phyloP scores from a whole-genome alignment of 2,797 vertebrate species.

The Poeciliopsis gracilis region DNA sequence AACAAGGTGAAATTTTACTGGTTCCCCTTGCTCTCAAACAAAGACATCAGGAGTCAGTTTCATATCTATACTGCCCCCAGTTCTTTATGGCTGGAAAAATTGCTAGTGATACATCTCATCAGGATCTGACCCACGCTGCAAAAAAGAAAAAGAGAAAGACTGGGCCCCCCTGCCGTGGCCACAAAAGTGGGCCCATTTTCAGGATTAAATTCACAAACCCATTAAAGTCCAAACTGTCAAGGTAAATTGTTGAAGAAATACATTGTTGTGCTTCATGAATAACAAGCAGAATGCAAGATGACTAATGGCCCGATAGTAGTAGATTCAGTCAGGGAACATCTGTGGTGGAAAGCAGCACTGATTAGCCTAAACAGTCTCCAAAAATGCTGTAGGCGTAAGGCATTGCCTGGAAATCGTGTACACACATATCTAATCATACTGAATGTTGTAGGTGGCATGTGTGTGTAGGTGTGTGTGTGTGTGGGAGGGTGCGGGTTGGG shows the following conservation, averaged over 20 bases:
- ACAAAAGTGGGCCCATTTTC: slow-evolving; percentile 44
- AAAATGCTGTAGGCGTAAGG: slow-evolving; percentile 35
- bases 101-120: slow-evolving; percentile 50
- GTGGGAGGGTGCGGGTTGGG: no score
- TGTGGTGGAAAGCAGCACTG: slow-evolving; percentile 51
- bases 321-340: slow-evolving; percentile 57
- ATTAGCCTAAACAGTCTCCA: slow-evolving; percentile 49
- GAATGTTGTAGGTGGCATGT: slow-evolving; percentile 17
- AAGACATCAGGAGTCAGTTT: slow-evolving; percentile 19
- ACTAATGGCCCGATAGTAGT: slow-evolving; percentile 44
- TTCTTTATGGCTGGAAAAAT: slow-evolving; percentile 44
- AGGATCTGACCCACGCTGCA: slow-evolving; percentile 29
- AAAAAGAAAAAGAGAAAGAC: slow-evolving; percentile 7
- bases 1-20: neutral
- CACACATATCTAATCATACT: neutral
- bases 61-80: slow-evolving; percentile 20
- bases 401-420: slow-evolving; percentile 20
- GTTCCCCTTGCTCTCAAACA: slow-evolving; percentile 7
- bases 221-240: slow-evolving; percentile 62
- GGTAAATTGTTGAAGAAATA: slow-evolving; percentile 43
- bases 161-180: slow-evolving; percentile 18
- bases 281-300: slow-evolving; percentile 32
- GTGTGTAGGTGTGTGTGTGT: neutral
- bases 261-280: slow-evolving; percentile 37
- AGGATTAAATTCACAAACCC: slow-evolving; percentile 61